Base-by-base conservation (phyloP, 2,888 invertebrate genomes). In the Caenorhabditis japonica region DNA sequence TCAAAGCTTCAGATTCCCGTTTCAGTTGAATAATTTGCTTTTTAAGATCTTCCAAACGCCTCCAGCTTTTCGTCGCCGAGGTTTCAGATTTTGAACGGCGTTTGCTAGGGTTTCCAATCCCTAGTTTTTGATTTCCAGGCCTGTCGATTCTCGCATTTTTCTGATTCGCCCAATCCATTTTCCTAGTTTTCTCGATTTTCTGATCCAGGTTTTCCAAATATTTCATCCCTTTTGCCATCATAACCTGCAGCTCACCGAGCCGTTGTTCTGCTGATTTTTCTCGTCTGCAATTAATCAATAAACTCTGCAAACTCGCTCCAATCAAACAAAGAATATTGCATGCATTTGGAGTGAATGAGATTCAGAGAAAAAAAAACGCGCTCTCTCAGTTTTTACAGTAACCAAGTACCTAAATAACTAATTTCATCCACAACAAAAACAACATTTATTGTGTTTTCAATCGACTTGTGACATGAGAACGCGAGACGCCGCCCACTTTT, bases 1-100 rank as follows among this genome's bases (percentile, higher is more conserved):
- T 19, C 4, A 72, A 38, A 1, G 72, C 72, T 51, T 72, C 72
- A 8, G 49, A 60, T 51, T 72, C 72, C 41, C 72, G 8, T 66
- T 66, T 72, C 30, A 66, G 19, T n/a, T 64, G 53, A 5, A 72
- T 64, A 4, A 64, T 55, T 30, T 53, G 39, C 27, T 25, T 64
- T 38, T 64, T 72, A 3, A 59, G 47, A 21, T 56, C 56, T 19
- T 70, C 55, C 30, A 70, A 36, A 7, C 43, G 34, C n/a, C 23
- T 61, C 41, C 44, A 38, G 7, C 41, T 49, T 33, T 43, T 41
- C 15, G 30, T 7, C 25, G 21, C 36, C 10, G 23, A 17, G 19
- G 36, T 46, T 19, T 58, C 13, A 25, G 64, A 64, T 56, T 55
- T 64, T 3, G 64, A 64, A n/a, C 64, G 27, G 49, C 8, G 34